These are phyloP conservation scores for Micromesistius poutassou DNA, from an alignment of 2,797 vertebrate species.

Conservation along the genomic window DNA sequence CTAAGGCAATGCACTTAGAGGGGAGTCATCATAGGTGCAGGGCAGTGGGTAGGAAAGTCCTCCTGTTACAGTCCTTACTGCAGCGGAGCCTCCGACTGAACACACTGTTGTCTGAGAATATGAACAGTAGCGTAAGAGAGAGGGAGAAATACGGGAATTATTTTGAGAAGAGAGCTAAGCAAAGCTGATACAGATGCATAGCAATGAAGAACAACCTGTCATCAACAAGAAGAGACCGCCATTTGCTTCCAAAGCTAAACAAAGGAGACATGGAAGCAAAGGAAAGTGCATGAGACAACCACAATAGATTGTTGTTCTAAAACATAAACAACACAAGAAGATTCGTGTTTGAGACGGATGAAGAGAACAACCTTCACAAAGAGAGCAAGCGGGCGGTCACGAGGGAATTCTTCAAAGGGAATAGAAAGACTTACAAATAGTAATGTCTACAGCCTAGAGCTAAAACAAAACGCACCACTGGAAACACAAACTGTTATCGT, in stretches of 20 bases:
- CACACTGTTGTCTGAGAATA: too few species aligned
- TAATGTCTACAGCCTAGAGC: constrained; percentile 31
- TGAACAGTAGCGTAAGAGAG: background rate
- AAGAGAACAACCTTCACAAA: constrained; percentile 38
- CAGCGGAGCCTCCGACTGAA: too few species aligned
- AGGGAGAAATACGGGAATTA: background rate
- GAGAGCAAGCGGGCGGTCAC: constrained; percentile 42
- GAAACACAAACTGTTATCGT: background rate
- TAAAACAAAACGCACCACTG: background rate
- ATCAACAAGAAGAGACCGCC: background rate
- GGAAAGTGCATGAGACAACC: constrained; percentile 49
- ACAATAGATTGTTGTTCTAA: constrained; percentile 24
- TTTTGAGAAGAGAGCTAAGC: background rate
- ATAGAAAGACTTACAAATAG: constrained; percentile 44
- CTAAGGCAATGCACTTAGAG: too few species aligned
- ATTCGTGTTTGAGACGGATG: constrained; percentile 34
- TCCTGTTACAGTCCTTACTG: too few species aligned
- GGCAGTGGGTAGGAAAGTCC: too few species aligned
- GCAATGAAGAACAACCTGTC: background rate
- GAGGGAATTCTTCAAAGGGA: constrained; percentile 57
- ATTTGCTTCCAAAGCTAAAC: background rate
- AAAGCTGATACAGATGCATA: background rate
- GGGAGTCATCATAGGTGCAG: too few species aligned
- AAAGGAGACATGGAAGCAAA: constrained; percentile 34
- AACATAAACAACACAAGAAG: constrained; percentile 52